Percentiles rank a stretch among this genome's conserved stretches.
Conservation (phyloP, 2,113 vertebrate species). For the Dicrurus megarhynchus region DNA sequence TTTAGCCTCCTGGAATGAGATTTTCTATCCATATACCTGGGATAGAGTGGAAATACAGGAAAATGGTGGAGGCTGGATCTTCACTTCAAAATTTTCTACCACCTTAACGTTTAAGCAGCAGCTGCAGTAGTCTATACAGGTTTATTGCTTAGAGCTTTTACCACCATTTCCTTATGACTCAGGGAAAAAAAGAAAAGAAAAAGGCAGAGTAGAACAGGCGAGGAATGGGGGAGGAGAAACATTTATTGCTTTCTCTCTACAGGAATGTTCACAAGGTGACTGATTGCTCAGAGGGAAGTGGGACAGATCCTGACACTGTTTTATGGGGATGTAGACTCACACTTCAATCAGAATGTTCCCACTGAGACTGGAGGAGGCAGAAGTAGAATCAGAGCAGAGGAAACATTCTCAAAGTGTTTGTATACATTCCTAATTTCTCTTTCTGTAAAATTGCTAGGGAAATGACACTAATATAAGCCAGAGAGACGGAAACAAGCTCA, state of each 20-base stretch:
- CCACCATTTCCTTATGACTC: background rate
- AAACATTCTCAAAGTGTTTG: background rate
- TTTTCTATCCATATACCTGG: background rate
- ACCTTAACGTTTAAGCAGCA: background rate
- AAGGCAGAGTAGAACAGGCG: background rate
- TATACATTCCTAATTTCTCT: background rate
- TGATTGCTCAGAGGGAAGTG: background rate
- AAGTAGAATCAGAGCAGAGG: background rate
- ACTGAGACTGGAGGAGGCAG: background rate
- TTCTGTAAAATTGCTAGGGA: background rate
- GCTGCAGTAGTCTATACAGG: background rate
- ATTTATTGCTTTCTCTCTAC: background rate
- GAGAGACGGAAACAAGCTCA: background rate
- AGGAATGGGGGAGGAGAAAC: background rate
- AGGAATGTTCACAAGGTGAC: background rate
- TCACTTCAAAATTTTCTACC: background rate
- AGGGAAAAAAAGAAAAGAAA: fast-evolving
- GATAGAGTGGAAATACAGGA: background rate
- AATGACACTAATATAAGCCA: background rate
- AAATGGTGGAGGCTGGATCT: background rate
- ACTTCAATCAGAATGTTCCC: background rate
- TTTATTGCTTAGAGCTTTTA: background rate
- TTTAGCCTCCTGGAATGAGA: background rate
- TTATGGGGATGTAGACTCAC: background rate
- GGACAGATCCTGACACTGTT: background rate